Evolutionary conservation across 2,113 vertebrate genomes (phyloP), one percentile per base, ranked within the genome.

Genomic region (Notechis scutatus): DNA sequence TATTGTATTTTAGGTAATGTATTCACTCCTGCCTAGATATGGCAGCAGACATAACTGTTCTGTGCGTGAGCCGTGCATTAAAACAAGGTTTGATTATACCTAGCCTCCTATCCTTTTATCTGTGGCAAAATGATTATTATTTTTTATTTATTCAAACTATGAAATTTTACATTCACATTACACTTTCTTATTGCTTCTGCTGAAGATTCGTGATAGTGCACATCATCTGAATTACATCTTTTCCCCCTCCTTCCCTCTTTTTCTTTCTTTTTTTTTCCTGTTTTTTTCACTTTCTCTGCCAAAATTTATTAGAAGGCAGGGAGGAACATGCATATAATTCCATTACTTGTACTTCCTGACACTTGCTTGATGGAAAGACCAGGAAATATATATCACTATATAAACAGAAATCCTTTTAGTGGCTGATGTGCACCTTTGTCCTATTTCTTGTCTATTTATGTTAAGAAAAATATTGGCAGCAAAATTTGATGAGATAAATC

Each of bases 241-340:
- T 90, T 95, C 14, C n/a, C 14, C 9, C 24, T 64, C 59, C 10
- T 26, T 12, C 61, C 10, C 61, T 34, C 64, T 7, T 14, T 14
- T 12, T 15, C 4, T n/a, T 10, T 14, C 14, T 34, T n/a, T 64
- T 14, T 26, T 94, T 85, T 29, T 15, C 52, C 52, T 15, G 0
- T 55, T 74, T 91, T 95, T 96, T 96, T 29, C 52, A 87, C 94
- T 93, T 56, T 56, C 95, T 96, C 96, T 93, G 93, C 42, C 94
- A 90, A 81, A n/a, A 14, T 54, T 85, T 95, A 90, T 95, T 96
- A 96, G 90, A 92, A 96, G 55, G 45, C 90, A 95, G 91, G 50
- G 94, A 97, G 39, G 92, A 94, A 93, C n/a, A 91, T 0, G 1
- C 87, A 92, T 92, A 54, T 55, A 96, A 95, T 96, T 92, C 92